phyloP scores from a whole-genome alignment of 2,797 vertebrate genomes.

The Meriones psammophilus region DNA sequence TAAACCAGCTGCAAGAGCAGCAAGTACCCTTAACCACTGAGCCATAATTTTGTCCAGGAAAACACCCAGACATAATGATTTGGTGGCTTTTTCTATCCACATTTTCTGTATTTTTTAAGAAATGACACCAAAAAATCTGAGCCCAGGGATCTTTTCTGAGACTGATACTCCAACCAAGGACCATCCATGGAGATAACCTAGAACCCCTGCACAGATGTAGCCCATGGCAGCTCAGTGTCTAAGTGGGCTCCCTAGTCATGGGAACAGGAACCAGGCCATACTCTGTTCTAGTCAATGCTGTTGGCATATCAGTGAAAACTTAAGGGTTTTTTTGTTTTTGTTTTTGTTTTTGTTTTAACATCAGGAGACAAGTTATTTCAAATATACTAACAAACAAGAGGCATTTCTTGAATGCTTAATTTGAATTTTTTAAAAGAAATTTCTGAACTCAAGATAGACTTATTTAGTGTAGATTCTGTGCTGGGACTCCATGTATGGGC shows the following conservation, averaged over 20 bases:
- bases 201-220: no score
- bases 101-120: neutral
- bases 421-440: slow-evolving; percentile 34
- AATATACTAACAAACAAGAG: neutral
- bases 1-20: neutral
- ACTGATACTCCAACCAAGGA: no score
- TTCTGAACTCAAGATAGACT: neutral
- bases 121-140: no score
- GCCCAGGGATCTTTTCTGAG: no score
- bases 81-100: neutral
- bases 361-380: neutral
- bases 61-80: neutral
- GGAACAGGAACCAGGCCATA: no score
- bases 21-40: neutral
- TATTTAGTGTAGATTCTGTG: neutral
- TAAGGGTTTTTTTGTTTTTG: no score
- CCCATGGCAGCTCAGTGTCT: no score
- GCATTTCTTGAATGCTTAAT: neutral
- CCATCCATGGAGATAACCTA: no score
- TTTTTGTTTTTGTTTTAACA: neutral
- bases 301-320: neutral
- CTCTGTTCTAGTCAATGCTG: neutral
- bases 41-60: neutral
- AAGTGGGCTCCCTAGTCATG: no score
- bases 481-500: neutral